phyloP scores from a whole-genome alignment of 2,113 vertebrate species.

The Phalacrocorax carbo region DNA sequence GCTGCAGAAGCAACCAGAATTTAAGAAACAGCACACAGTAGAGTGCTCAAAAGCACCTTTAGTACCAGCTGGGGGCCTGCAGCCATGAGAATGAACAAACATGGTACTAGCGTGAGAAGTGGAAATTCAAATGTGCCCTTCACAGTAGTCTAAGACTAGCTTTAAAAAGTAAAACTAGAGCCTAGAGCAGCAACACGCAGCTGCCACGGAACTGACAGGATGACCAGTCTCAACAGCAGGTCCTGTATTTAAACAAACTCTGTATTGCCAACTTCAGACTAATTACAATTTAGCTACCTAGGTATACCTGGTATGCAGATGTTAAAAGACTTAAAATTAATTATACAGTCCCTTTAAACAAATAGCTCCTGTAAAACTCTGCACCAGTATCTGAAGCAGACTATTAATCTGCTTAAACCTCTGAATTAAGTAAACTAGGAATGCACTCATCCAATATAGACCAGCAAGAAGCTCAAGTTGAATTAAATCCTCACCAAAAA shows the following conservation, averaged over 20 bases:
- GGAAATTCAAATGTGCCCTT: not conserved
- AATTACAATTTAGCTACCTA: not conserved
- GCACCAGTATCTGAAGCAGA: not conserved
- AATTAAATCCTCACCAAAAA: not conserved
- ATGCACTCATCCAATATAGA: not conserved
- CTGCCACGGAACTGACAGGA: not conserved
- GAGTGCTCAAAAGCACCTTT: not conserved
- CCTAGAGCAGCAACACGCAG: not conserved
- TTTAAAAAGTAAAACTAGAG: not conserved
- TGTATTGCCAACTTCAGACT: not conserved
- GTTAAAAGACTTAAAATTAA: not conserved
- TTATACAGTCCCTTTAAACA: not conserved
- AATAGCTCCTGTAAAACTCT: not conserved
- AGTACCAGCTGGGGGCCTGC: not conserved
- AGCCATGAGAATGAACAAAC: not conserved
- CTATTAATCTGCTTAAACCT: not conserved
- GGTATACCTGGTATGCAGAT: not conserved
- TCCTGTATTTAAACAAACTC: not conserved
- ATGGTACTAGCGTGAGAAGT: not conserved
- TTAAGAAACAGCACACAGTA: not conserved
- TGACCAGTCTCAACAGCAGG: not conserved
- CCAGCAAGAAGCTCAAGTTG: not conserved
- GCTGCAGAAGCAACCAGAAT: not conserved
- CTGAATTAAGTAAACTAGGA: not conserved
- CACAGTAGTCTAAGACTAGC: not conserved